Conservation (phyloP, 2,113 vertebrate species). For the Pteronura brasiliensis region DNA sequence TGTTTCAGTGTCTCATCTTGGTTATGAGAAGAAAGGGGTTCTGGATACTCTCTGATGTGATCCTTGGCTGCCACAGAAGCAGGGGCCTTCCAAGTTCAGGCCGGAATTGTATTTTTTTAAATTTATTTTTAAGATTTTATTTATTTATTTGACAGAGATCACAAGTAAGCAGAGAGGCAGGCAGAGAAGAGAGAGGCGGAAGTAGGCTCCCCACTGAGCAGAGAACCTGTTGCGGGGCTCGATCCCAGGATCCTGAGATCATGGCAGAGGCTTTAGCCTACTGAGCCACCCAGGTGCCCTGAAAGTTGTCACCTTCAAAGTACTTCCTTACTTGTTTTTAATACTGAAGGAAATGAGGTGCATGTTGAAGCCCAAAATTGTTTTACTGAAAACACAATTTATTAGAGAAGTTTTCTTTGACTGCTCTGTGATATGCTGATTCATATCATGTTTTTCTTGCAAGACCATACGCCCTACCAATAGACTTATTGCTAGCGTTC, state of each 20-base stretch:
- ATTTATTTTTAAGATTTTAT: too few species aligned
- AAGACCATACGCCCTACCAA: background rate
- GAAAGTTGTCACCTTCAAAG: constrained; percentile 19
- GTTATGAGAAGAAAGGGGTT: background rate
- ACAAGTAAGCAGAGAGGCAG: too few species aligned
- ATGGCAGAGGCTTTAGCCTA: too few species aligned
- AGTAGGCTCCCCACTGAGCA: too few species aligned
- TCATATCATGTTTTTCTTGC: constrained; percentile 52
- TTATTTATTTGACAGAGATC: too few species aligned
- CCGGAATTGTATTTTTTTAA: background rate
- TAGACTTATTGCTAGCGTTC: background rate
- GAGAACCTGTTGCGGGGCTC: too few species aligned
- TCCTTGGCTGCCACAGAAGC: background rate
- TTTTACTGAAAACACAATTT: background rate
- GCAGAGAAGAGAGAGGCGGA: too few species aligned
- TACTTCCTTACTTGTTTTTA: constrained; percentile 15
- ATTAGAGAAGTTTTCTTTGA: constrained; percentile 15
- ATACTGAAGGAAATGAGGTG: constrained; percentile 6
- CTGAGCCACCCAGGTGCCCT: too few species aligned
- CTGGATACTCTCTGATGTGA: background rate
- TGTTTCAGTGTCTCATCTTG: background rate
- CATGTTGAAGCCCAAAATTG: background rate
- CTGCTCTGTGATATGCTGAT: background rate
- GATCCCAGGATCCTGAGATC: too few species aligned
- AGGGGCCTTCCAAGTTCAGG: background rate